Percentiles rank a stretch among this genome's conserved stretches.
Conservation (phyloP, 2,888 invertebrate genomes). For the Tromatobia lineatoria region DNA sequence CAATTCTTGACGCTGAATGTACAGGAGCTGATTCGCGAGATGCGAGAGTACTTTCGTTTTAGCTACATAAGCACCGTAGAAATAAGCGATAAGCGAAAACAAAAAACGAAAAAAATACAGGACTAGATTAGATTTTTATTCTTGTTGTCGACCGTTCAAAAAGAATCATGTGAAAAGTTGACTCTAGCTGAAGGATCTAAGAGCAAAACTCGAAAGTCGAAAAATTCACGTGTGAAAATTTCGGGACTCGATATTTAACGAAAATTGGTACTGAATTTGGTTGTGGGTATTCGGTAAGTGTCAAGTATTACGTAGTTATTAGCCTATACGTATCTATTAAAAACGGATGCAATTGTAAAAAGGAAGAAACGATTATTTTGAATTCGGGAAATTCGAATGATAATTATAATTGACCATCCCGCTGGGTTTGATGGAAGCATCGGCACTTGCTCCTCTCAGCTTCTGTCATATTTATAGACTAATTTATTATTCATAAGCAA, state of each 20-base stretch:
- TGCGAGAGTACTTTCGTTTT: slow-evolving; percentile 45
- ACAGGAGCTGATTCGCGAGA: slow-evolving; percentile 19
- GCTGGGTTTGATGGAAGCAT: slow-evolving; percentile 29
- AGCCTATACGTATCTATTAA: slow-evolving; percentile 25
- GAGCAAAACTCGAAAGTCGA: slow-evolving; percentile 21
- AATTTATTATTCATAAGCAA: slow-evolving; percentile 74
- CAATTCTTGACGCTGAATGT: slow-evolving; percentile 8
- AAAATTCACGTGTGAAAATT: slow-evolving; percentile 11
- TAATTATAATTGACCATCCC: slow-evolving; percentile 25
- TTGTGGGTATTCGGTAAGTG: slow-evolving; percentile 58
- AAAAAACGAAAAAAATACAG: slow-evolving; percentile 53
- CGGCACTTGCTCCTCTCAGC: slow-evolving; percentile 57
- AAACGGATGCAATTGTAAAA: slow-evolving; percentile 19
- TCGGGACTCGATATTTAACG: slow-evolving; percentile 8
- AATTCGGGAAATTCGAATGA: slow-evolving; percentile 18
- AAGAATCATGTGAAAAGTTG: slow-evolving; percentile 62
- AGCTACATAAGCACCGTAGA: slow-evolving; percentile 44
- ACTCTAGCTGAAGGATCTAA: slow-evolving; percentile 75
- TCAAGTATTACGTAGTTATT: slow-evolving; percentile 64
- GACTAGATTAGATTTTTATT: slow-evolving; percentile 76
- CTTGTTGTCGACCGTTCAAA: slow-evolving; percentile 78
- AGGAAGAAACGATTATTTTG: slow-evolving; percentile 10
- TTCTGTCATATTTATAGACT: slow-evolving; percentile 49
- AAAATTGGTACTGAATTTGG: slow-evolving; percentile 58
- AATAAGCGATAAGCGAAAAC: not conserved